A percentile compares a stretch with the other conserved stretches of the same genome.
These are phyloP conservation scores for Ashinkailepas kermadecensis DNA, from an alignment of 2,888 invertebrate species.

Conservation along the genomic window DNA sequence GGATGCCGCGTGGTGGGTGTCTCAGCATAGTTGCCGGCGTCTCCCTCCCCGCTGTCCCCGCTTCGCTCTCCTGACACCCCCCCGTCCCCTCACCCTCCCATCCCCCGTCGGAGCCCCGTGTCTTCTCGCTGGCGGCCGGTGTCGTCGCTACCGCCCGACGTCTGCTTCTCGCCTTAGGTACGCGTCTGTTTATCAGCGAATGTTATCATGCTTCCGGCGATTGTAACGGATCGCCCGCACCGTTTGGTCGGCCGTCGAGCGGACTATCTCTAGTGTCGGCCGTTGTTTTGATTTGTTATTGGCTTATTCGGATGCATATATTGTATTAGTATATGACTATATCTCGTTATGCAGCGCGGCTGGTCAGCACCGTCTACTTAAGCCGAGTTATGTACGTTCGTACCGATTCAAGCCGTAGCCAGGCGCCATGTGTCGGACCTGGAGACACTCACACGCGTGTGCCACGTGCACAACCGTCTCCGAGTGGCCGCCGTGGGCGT, in stretches of 20 bases:
- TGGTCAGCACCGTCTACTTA: conserved; percentile 1
- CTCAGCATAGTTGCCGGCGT: background rate
- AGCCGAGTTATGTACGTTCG: background rate
- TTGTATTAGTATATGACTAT: conserved; percentile 21
- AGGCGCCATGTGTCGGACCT: background rate
- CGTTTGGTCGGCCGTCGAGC: background rate
- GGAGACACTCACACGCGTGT: background rate
- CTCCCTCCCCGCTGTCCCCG: background rate
- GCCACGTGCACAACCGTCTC: too few species aligned
- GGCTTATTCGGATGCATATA: conserved; percentile 13
- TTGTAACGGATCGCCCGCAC: background rate
- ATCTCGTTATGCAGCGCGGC: background rate
- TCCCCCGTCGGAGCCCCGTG: background rate
- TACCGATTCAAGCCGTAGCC: background rate
- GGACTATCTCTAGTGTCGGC: background rate
- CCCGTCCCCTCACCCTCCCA: background rate
- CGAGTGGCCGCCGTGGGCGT: background rate
- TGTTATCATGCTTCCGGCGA: conserved; percentile 8
- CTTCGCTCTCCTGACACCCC: background rate
- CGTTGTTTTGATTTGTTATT: conserved; percentile 20
- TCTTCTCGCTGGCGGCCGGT: background rate
- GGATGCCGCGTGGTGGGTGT: too few species aligned
- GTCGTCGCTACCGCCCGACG: background rate
- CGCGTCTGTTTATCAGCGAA: background rate
- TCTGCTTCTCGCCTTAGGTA: background rate